A percentile compares a stretch with the other conserved stretches of the same genome.
Evolutionary conservation across 2,888 invertebrate species (phyloP).

Genomic region (Polyommatus iphigenia): DNA sequence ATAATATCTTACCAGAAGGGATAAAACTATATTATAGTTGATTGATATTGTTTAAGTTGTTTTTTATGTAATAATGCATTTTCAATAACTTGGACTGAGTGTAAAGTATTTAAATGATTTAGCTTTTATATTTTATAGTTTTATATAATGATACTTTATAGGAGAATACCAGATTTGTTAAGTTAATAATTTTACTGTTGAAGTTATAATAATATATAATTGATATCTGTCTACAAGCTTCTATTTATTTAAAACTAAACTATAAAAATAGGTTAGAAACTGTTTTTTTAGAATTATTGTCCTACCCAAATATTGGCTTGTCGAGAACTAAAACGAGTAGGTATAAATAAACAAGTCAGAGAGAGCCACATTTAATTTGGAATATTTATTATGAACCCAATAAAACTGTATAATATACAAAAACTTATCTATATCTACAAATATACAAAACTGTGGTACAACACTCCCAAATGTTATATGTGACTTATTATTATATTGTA

Average conservation of each 20-base stretch:
- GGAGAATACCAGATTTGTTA: conserved; percentile 62
- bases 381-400: conserved; percentile 25
- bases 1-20: background rate
- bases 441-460: conserved; percentile 26
- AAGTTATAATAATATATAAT: conserved; percentile 48
- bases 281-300: background rate
- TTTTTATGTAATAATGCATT: background rate
- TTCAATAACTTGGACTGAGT: background rate
- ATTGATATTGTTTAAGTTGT: background rate
- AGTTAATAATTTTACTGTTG: conserved; percentile 62
- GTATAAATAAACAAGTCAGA: background rate
- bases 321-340: too few species aligned
- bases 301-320: too few species aligned
- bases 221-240: conserved; percentile 52
- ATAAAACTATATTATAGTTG: background rate
- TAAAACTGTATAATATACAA: conserved; percentile 26
- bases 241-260: conserved; percentile 39
- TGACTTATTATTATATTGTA: background rate
- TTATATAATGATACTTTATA: background rate
- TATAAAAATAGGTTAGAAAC: background rate
- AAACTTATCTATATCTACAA: conserved; percentile 29
- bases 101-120: background rate
- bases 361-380: conserved; percentile 31
- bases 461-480: background rate
- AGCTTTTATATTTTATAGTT: background rate